Base-by-base conservation (phyloP, 2,888 invertebrate species). In the Euphydryas editha region DNA sequence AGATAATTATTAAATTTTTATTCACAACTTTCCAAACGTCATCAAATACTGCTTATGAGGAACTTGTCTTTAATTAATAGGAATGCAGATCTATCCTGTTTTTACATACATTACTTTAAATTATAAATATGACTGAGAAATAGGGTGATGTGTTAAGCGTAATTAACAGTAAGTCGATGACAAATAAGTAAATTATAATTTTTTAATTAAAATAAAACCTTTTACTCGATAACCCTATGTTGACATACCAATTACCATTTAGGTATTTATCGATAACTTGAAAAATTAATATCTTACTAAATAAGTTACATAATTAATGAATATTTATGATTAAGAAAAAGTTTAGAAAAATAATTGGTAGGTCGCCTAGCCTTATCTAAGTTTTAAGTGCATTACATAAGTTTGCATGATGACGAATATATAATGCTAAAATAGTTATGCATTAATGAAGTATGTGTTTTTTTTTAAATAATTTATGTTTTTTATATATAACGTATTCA, bases 61-160 rank as follows among this genome's bases (percentile, higher is more conserved):
- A 18, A 46, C 30, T 30, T 30, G 44, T 17, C 46, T 17, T 46
- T 18, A 46, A 46, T 46, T 17, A 10, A 18, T 18, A 46, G 11
- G 46, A 18, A 46, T 46, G 46, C 18, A 46, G 46, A 46, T 18
- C 10, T 18, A 18, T 7, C 46, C 46, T 17, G 10, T 46, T 46
- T 46, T 46, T 46, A 46, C 18, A 10, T 18, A 18, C 18, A 18
- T 17, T 15, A 2, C 21, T 11, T 49, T 5, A 21, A 20, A 49
- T 49, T 49, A 49, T 49, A 21, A 49, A 49, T 20, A 21, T 20
- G 20, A 21, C 13, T 15, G 10, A 49, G 21, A 24, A 21, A 49
- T 49, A 13, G 49, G 49, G 49, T 49, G 49, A 15, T 49, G 21
- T 49, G 61, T 59, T 59, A 55, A 65, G n/a, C 57, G 51, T 65